These are phyloP conservation scores for Leuctra nigra DNA, from an alignment of 2,888 invertebrate genomes.

Conservation along the genomic window DNA sequence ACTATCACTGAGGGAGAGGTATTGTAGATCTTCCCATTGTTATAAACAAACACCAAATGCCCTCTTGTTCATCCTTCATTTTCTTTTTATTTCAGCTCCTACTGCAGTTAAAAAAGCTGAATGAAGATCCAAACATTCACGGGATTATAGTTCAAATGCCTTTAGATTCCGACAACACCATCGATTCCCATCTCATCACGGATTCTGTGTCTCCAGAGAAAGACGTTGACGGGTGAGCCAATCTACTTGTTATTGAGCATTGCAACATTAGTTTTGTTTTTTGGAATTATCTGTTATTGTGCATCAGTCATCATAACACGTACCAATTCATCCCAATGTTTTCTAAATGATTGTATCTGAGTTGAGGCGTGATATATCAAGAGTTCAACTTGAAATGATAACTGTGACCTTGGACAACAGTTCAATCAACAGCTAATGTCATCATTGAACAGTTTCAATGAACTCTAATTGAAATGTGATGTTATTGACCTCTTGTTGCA, in stretches of 20 bases:
- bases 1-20: constrained; percentile 76
- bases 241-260: no score
- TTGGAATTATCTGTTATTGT: no score
- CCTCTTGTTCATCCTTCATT: neutral
- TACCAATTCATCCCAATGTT: no score
- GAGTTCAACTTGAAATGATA: no score
- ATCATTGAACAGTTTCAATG: no score
- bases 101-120: constrained; percentile 62
- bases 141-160: constrained; percentile 98
- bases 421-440: no score
- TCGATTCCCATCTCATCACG: constrained; percentile 81
- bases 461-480: neutral
- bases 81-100: constrained; percentile 50
- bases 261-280: no score
- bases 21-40: constrained; percentile 21
- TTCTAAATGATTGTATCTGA: no score
- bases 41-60: neutral
- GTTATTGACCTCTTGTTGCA: constrained; percentile 34
- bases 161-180: constrained; percentile 71
- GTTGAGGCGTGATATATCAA: no score
- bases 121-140: constrained; percentile 76
- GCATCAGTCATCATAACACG: no score
- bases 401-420: no score
- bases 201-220: constrained; percentile 84
- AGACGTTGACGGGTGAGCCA: constrained; percentile 90